Evolutionary conservation across 2,888 invertebrate genomes (phyloP), one percentile per base, ranked within the genome.

Genomic region (Deroplatys truncata): DNA sequence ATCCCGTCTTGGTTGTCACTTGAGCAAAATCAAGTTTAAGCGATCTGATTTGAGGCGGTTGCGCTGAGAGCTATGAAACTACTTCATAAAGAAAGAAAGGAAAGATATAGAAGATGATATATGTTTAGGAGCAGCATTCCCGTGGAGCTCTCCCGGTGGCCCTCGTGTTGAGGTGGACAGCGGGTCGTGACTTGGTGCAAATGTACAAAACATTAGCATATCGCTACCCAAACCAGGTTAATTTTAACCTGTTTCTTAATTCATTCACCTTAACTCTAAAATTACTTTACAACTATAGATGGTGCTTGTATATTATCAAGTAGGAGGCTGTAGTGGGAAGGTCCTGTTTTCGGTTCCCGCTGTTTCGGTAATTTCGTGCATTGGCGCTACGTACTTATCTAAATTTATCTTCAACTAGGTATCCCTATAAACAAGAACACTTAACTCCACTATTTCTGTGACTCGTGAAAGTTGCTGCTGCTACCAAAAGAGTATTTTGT

Each of bases 101-200:
- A 72, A 25, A 72, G 56, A 56, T 56, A 56, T 56, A 15, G 56
- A 56, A 56, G 56, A 72, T 72, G 56, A 72, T 72, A 72, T 72
- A 72, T 72, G 56, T 72, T 20, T 20, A 72, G 56, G 56, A 72
- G 56, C 56, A 72, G 56, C 56, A 72, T 72, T 72, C 83, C 87
- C 56, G 83, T 25, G 87, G 83, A 87, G 87, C 87, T 31, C 82
- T 15, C 82, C 35, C 87, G 87, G 87, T 87, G 87, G 87, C 87
- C 87, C 87, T 35, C 82, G 35, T 35, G 87, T 83, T 35, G 83
- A 86, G 56, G 56, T 20, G 20, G 56, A 72, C 56, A 25, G 56
- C 56, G 56, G 56, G 56, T 72, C 56, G 56, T 72, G 56, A 72
- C 56, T 72, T 72, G 56, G 56, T 72, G 56, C 56, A 72, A 72